Base-by-base conservation (phyloP, 1,140 invertebrate species). In the Eufriesea mexicana region DNA sequence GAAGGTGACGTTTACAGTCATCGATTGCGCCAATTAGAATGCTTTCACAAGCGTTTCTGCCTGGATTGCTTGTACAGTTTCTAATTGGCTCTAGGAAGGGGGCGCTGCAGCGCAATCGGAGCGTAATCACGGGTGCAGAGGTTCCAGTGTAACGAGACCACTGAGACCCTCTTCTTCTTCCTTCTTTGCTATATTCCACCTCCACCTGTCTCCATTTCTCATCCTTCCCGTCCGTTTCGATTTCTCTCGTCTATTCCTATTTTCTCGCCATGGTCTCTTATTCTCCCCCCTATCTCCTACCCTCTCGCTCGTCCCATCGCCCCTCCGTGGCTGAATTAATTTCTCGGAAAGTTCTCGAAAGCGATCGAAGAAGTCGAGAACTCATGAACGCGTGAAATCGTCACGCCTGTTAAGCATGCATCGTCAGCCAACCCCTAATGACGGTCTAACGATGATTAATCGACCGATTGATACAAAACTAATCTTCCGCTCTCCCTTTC, bases 381-480 rank as follows among this genome's bases (percentile, higher is more conserved):
- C 6, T 9, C 10, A 1, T 1, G n/a, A 10, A n/a, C 6, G 42
- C 23, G 35, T 45, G 20, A 67, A 75, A 79, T 79, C 25, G 18
- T 42, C 42, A 4, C 2, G 12, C 5, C 5, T 61, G 9, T 59
- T 23, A 47, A 49, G 9, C 64, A 25, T 18, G 18, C 25, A 10
- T 42, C n/a, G 16, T 10, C 1, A 2, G 2, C 0, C 16, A 2
- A 62, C 49, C 45, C 25, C 14, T 72, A 72, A 79, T 72, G 23
- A 62, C 35, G 23, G n/a, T 10, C 45, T 61, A 42, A 61, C 47
- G 55, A 72, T 62, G 68, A 81, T 75, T 66, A 75, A 81, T 81
- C 51, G 79, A 35, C 25, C 54, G 66, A 81, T 81, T 64, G 79
- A 75, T 81, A 66, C 49, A 66, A 66, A 75, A 75, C 42, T 75